phyloP scores from a whole-genome alignment of 2,797 vertebrate species.

The Chelonia mydas region DNA sequence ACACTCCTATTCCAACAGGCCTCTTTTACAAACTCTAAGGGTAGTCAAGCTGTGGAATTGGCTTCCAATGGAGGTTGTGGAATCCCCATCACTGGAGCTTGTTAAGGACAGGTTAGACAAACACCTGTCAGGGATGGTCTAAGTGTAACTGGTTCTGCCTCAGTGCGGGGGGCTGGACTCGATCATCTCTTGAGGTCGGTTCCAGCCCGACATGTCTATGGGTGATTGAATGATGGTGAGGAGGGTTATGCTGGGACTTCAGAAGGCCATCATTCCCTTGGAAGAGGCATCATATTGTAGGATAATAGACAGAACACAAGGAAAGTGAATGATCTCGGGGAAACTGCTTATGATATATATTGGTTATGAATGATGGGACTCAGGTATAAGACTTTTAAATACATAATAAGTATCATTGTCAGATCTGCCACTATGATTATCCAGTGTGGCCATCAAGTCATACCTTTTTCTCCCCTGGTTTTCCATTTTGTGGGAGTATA shows the following conservation, averaged over 20 bases:
- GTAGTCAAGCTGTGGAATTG: too few species aligned
- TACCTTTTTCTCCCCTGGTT: fast-evolving
- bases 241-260: fast-evolving
- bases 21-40: too few species aligned
- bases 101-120: too few species aligned
- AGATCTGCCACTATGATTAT: not conserved
- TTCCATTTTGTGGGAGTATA: not conserved
- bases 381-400: not conserved
- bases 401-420: not conserved
- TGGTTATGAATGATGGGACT: fast-evolving
- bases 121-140: too few species aligned
- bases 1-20: too few species aligned
- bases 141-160: too few species aligned
- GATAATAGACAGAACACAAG: not conserved
- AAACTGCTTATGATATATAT: not conserved
- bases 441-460: not conserved
- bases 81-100: too few species aligned
- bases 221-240: not conserved
- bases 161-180: too few species aligned
- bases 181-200: too few species aligned
- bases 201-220: too few species aligned
- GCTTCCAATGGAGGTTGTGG: too few species aligned
- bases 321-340: not conserved
- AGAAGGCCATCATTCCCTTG: fast-evolving
- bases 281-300: not conserved